Evolutionary conservation across 2,888 invertebrate genomes (phyloP).

Genomic region (Neoscelio sp.): DNA sequence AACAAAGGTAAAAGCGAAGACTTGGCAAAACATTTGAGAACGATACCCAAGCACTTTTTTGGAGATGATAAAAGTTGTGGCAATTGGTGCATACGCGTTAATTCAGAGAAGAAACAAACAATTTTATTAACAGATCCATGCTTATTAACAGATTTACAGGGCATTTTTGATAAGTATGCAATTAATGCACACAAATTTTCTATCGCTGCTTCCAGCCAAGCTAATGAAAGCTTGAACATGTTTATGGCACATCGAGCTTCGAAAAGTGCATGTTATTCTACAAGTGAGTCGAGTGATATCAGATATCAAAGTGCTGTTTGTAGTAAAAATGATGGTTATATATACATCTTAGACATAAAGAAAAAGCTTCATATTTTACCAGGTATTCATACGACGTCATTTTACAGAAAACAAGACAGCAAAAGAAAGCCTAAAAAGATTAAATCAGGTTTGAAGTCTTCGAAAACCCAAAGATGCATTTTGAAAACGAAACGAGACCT

Average conservation of each 20-base stretch:
- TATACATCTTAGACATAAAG: slow-evolving; percentile 18
- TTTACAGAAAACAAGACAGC: slow-evolving; percentile 10
- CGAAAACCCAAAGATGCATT: slow-evolving; percentile 12
- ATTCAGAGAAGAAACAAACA: no score
- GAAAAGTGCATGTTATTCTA: slow-evolving; percentile 62
- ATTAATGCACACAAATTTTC: slow-evolving; percentile 65
- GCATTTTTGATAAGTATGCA: slow-evolving; percentile 63
- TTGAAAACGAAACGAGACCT: slow-evolving; percentile 13
- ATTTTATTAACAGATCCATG: no score
- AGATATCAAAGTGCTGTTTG: slow-evolving; percentile 32
- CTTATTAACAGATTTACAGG: slow-evolving; percentile 29
- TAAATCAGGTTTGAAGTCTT: slow-evolving; percentile 11
- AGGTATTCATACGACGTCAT: neutral
- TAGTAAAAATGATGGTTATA: slow-evolving; percentile 20
- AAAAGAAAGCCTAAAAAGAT: slow-evolving; percentile 13
- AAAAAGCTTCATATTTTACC: slow-evolving; percentile 4
- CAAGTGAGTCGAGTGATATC: slow-evolving; percentile 34
- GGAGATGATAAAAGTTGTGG: no score
- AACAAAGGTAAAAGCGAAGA: no score
- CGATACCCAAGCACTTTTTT: no score
- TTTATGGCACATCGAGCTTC: slow-evolving; percentile 69
- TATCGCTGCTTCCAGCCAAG: slow-evolving; percentile 65
- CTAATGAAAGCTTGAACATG: slow-evolving; percentile 69
- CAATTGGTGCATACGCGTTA: no score
- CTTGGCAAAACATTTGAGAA: no score